These are phyloP conservation scores for Congeria kusceri DNA, from an alignment of 2,888 invertebrate genomes.

Conservation along the genomic window DNA sequence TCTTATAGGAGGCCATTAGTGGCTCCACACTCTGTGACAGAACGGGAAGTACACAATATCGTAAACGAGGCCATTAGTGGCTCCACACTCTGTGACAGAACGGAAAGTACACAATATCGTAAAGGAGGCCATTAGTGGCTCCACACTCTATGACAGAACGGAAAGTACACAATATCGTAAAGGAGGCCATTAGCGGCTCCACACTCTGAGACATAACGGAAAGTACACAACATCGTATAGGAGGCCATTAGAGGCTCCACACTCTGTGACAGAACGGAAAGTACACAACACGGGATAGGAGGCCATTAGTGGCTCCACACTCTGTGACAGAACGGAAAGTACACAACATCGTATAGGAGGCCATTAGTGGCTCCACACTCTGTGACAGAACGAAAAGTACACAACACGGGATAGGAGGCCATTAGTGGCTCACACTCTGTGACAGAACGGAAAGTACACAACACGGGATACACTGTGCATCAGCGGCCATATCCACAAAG, in stretches of 20 bases:
- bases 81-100: constrained; percentile 89
- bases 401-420: constrained; percentile 31
- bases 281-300: too few species aligned
- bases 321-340: too few species aligned
- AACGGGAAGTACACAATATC: too few species aligned
- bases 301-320: too few species aligned
- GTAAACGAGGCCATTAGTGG: constrained; percentile 46
- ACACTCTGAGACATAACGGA: background rate
- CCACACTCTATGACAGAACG: too few species aligned
- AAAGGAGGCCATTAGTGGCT: background rate
- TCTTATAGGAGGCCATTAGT: constrained; percentile 72
- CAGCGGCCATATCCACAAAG: too few species aligned
- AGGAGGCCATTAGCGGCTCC: too few species aligned
- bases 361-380: constrained; percentile 87
- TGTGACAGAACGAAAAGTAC: constrained; percentile 88
- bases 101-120: too few species aligned
- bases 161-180: too few species aligned
- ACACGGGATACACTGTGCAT: too few species aligned
- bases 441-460: constrained; percentile 77
- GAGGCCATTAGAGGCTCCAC: too few species aligned
- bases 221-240: background rate
- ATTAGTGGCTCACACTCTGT: constrained; percentile 88
- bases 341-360: constrained; percentile 78
- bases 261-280: too few species aligned
- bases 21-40: constrained; percentile 89